These are phyloP conservation scores for Acipenser oxyrinchus DNA, from an alignment of 2,797 vertebrate genomes.

Conservation along the genomic window DNA sequence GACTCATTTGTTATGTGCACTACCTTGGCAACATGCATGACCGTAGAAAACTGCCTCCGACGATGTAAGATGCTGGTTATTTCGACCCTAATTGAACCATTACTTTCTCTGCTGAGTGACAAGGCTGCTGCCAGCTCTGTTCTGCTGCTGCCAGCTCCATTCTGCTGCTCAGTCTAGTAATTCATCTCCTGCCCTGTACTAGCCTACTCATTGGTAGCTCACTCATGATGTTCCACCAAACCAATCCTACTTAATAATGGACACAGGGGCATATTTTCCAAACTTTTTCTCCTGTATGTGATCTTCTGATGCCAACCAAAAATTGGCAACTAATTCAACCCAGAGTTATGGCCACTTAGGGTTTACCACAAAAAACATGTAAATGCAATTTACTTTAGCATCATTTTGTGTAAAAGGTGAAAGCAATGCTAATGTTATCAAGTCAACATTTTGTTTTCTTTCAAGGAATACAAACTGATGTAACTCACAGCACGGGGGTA, in stretches of 20 bases:
- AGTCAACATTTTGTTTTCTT: too few relatives aligned
- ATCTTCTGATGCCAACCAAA: too few relatives aligned
- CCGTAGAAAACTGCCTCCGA: constrained; percentile 21
- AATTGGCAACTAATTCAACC: too few relatives aligned
- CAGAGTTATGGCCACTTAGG: too few relatives aligned
- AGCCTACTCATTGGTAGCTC: constrained; percentile 27
- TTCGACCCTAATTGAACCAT: constrained; percentile 7
- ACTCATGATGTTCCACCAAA: constrained; percentile 11
- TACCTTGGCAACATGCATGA: constrained; percentile 29
- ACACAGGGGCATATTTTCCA: background rate
- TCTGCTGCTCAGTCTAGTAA: background rate
- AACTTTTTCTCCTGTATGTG: background rate
- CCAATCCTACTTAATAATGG: too few relatives aligned
- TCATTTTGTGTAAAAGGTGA: too few relatives aligned
- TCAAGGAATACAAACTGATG: too few relatives aligned
- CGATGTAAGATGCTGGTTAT: background rate
- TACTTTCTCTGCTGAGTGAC: constrained; percentile 15
- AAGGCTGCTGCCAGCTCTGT: background rate
- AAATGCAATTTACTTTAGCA: too few relatives aligned
- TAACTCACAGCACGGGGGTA: too few relatives aligned
- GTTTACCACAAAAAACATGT: too few relatives aligned
- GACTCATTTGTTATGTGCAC: background rate
- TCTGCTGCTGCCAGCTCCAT: constrained; percentile 12
- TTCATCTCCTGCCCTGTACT: background rate
- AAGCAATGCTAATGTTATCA: too few relatives aligned